These are phyloP conservation scores for Rhinichthys klamathensis DNA, from an alignment of 2,113 vertebrate genomes.

Conservation along the genomic window DNA sequence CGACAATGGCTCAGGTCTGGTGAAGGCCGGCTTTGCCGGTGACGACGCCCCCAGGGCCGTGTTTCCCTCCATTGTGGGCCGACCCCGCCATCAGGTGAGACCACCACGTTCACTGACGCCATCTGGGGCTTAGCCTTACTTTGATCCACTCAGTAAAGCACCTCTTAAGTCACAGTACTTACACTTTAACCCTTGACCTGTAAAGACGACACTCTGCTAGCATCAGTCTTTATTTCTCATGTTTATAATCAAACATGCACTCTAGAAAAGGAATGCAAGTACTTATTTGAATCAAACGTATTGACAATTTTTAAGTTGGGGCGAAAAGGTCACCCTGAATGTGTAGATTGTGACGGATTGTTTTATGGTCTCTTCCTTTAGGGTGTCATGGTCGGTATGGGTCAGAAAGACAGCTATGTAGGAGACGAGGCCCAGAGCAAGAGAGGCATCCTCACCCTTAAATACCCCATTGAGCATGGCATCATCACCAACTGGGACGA, in stretches of 20 bases:
- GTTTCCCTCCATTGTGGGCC: conserved; percentile 61
- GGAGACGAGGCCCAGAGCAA: conserved; percentile 97
- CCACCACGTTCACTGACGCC: neutral
- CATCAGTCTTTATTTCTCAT: neutral
- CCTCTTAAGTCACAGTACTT: conserved; percentile 4
- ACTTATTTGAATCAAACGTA: neutral
- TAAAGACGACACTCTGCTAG: neutral
- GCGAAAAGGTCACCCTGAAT: neutral
- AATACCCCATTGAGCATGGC: conserved; percentile 94
- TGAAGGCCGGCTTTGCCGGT: conserved; percentile 63
- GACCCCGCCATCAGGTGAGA: conserved; percentile 60
- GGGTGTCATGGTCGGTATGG: conserved; percentile 98
- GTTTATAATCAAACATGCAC: neutral
- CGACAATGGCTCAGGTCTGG: conserved; percentile 62
- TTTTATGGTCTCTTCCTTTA: conserved; percentile 55
- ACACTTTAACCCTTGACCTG: neutral
- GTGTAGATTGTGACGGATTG: neutral
- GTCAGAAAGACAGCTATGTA: conserved; percentile 95
- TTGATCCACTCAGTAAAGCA: conserved; percentile 1
- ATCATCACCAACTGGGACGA: conserved; percentile 99
- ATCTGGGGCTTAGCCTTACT: conserved; percentile 8
- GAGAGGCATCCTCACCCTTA: conserved; percentile 91
- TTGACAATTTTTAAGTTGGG: no score
- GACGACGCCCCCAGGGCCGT: conserved; percentile 62
- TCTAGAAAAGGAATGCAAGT: neutral